Evolutionary conservation across 2,888 invertebrate genomes (phyloP).

Genomic region (Rhamnusium bicolor): DNA sequence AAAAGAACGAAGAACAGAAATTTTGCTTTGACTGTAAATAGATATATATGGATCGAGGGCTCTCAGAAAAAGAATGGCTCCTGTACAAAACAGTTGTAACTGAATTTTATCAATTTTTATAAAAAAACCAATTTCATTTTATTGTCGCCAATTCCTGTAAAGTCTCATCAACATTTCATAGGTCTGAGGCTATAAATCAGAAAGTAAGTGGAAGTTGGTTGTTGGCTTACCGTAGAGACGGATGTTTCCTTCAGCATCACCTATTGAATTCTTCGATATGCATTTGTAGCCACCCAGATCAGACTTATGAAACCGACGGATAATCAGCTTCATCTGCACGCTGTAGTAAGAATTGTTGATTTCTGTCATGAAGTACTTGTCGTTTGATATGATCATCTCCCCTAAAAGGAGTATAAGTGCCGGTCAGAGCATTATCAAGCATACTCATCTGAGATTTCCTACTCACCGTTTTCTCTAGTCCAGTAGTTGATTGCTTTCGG

Average conservation of each 20-base stretch:
- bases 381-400: constrained; percentile 92
- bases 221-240: constrained; percentile 85
- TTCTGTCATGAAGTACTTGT: constrained; percentile 89
- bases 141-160: constrained; percentile 69
- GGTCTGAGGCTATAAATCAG: constrained; percentile 69
- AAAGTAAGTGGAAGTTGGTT: constrained; percentile 56
- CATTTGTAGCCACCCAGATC: constrained; percentile 93
- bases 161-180: constrained; percentile 72
- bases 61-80: constrained; percentile 47
- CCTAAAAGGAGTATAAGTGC: constrained; percentile 73
- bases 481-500: constrained; percentile 96
- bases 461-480: constrained; percentile 90
- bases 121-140: constrained; percentile 70
- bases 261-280: constrained; percentile 93
- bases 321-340: constrained; percentile 86
- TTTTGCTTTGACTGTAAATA: not conserved
- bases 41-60: constrained; percentile 40
- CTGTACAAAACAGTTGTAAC: constrained; percentile 51
- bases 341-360: constrained; percentile 87
- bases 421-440: constrained; percentile 44
- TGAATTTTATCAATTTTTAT: constrained; percentile 50
- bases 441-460: constrained; percentile 42
- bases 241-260: constrained; percentile 92
- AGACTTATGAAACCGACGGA: constrained; percentile 81
- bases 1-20: constrained; percentile 27